A percentile compares a stretch with the other conserved stretches of the same genome.
phyloP scores from a whole-genome alignment of 1,140 invertebrate genomes.

The Agrypnia vestita region DNA sequence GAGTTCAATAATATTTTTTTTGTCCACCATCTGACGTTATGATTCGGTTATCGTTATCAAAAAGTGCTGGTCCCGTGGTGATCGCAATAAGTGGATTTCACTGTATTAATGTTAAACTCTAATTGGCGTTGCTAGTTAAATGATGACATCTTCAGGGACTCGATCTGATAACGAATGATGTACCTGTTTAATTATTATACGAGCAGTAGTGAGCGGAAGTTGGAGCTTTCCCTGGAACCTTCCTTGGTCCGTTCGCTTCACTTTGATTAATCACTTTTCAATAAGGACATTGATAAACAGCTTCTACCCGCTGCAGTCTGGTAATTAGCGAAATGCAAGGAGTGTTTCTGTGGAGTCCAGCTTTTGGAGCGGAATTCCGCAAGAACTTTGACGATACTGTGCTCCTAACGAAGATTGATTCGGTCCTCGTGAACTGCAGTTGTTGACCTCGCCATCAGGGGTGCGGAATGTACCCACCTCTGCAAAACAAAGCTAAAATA shows the following conservation, averaged over 20 bases:
- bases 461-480: too few species aligned
- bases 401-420: slow-evolving; percentile 49
- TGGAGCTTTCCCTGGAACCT: background rate
- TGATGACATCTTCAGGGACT: too few species aligned
- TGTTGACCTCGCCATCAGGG: background rate
- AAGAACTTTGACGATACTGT: slow-evolving; percentile 37
- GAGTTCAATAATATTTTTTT: too few species aligned
- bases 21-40: too few species aligned
- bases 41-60: too few species aligned
- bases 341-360: slow-evolving; percentile 6
- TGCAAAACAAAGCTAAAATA: too few species aligned
- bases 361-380: background rate
- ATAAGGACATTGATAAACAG: slow-evolving; percentile 51
- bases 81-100: too few species aligned
- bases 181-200: too few species aligned
- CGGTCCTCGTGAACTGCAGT: slow-evolving; percentile 8
- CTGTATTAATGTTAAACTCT: too few species aligned
- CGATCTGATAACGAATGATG: too few species aligned
- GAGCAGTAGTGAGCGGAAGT: background rate
- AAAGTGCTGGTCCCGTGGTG: too few species aligned
- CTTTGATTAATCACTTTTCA: slow-evolving; percentile 51
- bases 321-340: slow-evolving; percentile 50
- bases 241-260: slow-evolving; percentile 13
- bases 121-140: too few species aligned
- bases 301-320: slow-evolving; percentile 39